These are phyloP conservation scores for Malurus splendens DNA, from an alignment of 2,797 vertebrate species.

Conservation along the genomic window DNA sequence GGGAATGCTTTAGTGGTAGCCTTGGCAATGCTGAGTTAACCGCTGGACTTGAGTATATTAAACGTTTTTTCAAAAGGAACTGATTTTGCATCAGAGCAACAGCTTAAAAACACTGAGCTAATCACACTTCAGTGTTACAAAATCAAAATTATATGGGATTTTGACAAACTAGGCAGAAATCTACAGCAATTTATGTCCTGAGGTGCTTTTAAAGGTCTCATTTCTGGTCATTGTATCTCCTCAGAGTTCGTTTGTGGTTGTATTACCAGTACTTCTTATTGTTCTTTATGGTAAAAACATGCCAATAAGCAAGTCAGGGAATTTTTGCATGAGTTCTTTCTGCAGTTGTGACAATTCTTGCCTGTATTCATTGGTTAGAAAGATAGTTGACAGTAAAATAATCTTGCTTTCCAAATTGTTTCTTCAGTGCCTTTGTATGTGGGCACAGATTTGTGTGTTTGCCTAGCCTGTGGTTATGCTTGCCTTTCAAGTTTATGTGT, in stretches of 20 bases:
- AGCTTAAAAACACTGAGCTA: neutral
- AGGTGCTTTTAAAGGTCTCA: neutral
- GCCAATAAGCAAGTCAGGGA: neutral
- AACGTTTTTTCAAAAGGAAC: neutral
- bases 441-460: neutral
- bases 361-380: neutral
- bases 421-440: neutral
- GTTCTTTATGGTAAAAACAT: neutral
- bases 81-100: neutral
- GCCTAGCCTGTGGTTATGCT: neutral
- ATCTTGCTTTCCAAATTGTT: neutral
- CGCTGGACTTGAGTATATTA: neutral
- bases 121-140: neutral
- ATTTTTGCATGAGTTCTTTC: neutral
- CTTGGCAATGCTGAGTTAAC: neutral
- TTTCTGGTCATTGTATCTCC: neutral
- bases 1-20: neutral
- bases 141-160: neutral
- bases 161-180: neutral
- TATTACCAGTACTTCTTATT: neutral
- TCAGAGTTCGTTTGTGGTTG: neutral
- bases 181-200: neutral
- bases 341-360: neutral
- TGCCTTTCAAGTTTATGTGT: neutral
- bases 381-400: neutral